A percentile compares a stretch with the other conserved stretches of the same genome.
Evolutionary conservation across 2,888 invertebrate species (phyloP).

Genomic region (Erynnis tages): DNA sequence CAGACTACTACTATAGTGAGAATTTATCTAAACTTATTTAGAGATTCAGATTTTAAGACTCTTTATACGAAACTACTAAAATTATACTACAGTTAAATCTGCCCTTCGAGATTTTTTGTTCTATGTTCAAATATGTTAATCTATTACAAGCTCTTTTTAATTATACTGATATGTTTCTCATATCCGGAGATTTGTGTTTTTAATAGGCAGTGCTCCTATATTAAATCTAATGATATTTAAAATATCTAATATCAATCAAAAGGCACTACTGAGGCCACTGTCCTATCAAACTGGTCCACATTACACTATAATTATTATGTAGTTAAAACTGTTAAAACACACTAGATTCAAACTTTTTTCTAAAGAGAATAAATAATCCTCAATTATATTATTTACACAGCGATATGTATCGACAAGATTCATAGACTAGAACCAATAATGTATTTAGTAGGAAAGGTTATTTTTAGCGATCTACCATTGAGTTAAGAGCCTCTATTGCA

Average conservation of each 20-base stretch:
- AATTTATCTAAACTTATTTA: too few species aligned
- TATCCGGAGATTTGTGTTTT: constrained; percentile 27
- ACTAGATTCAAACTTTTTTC: too few species aligned
- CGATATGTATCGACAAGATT: constrained; percentile 7
- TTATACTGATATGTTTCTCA: constrained; percentile 30
- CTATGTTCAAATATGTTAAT: not conserved
- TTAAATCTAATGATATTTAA: constrained; percentile 36
- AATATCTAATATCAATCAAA: constrained; percentile 42
- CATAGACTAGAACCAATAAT: constrained; percentile 18
- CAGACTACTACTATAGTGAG: too few species aligned
- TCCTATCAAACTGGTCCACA: constrained; percentile 71
- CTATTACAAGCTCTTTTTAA: constrained; percentile 17
- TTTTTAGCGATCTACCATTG: constrained; percentile 6
- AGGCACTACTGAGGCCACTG: constrained; percentile 79
- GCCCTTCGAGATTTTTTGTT: too few species aligned
- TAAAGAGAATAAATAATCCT: not conserved
- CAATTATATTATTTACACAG: not conserved
- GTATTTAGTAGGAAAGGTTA: constrained; percentile 17
- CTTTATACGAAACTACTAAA: too few species aligned
- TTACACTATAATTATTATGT: constrained; percentile 38
- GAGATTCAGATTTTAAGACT: too few species aligned
- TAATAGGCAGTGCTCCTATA: constrained; percentile 59
- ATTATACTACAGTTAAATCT: too few species aligned
- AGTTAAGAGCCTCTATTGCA: constrained; percentile 2
- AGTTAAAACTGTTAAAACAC: too few species aligned